A percentile compares a stretch with the other conserved stretches of the same genome.
Conservation (phyloP, 2,888 invertebrate genomes). For the Vesta saturnalis region DNA sequence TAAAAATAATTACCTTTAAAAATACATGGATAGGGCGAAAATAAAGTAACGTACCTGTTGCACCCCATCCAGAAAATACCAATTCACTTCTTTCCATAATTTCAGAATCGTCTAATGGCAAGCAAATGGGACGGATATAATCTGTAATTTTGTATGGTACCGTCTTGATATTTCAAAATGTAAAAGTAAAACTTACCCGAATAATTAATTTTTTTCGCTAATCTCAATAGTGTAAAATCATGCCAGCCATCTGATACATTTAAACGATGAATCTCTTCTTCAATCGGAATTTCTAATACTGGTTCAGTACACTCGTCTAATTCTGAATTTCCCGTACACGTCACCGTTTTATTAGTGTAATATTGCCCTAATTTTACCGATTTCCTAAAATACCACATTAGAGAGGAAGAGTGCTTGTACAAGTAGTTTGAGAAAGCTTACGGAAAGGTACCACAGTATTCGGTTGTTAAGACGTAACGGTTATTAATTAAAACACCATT, state of each 20-base stretch:
- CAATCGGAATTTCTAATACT: background rate
- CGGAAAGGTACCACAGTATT: conserved; percentile 6
- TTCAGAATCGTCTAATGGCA: conserved; percentile 10
- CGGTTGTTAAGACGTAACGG: conserved; percentile 13
- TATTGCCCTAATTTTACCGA: conserved; percentile 13
- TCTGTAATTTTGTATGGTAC: conserved; percentile 3
- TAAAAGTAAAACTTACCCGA: conserved; percentile 3
- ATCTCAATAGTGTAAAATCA: conserved; percentile 9
- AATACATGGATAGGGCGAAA: background rate
- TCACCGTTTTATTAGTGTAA: background rate
- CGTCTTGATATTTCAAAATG: background rate
- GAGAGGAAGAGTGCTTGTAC: too few species aligned
- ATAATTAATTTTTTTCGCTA: background rate
- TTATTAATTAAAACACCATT: conserved; percentile 16
- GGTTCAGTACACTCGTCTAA: conserved; percentile 14
- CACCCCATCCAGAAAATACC: conserved; percentile 15
- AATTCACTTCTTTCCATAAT: background rate
- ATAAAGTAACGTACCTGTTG: background rate
- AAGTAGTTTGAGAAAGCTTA: conserved; percentile 4
- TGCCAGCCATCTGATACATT: background rate
- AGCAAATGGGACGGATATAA: conserved; percentile 17
- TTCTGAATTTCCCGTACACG: background rate
- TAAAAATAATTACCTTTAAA: background rate
- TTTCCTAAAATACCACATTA: background rate
- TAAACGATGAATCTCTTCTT: conserved; percentile 5